Evolutionary conservation across 2,888 invertebrate species (phyloP), one percentile per base, ranked within the genome.

Genomic region (Eubasilissa splendida): DNA sequence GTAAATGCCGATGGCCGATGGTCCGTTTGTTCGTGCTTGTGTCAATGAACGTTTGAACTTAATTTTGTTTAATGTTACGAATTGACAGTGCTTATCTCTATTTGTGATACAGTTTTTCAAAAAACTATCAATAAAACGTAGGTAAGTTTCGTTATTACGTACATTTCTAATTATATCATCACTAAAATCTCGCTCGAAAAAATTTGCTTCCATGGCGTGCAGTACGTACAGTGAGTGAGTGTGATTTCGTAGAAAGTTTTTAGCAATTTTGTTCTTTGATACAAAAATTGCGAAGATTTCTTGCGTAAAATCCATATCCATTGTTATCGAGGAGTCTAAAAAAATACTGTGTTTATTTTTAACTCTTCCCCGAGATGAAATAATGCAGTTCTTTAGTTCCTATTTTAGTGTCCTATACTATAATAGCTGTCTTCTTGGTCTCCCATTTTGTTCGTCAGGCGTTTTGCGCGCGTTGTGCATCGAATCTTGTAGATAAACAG

Each of bases 241-340:
- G 53, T 73, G 66, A 59, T 66, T 80, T 80, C 80, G 77, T 77
- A 77, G 80, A 80, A 77, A 66, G 77, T 77, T 80, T 80, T 80
- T 77, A 31, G 42, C 14, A 59, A 42, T 74, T 76, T 52, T 77
- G 58, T 59, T 31, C 50, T 53, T n/a, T 52, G 50, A 68, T 77
- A 80, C 73, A 31, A 12, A 42, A 65, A 33, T 66, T 22, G 65
- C 74, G 59, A 3, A 12, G n/a, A 42, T 73, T 74, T 74, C 65
- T 31, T 59, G 50, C 33, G n/a, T 22, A 56, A 53, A 60, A 77
- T 74, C 53, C 42, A 53, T 54, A 22, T 53, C 66, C 70, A 77
- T 56, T 68, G 22, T 56, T 56, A 33, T 59, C 31, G 31, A 11
- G 59, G 77, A 74, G 50, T 56, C 52, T 74, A 77, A 80, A 80